Conservation (phyloP, 2,113 vertebrate genomes). For the Elgaria multicarinata region DNA sequence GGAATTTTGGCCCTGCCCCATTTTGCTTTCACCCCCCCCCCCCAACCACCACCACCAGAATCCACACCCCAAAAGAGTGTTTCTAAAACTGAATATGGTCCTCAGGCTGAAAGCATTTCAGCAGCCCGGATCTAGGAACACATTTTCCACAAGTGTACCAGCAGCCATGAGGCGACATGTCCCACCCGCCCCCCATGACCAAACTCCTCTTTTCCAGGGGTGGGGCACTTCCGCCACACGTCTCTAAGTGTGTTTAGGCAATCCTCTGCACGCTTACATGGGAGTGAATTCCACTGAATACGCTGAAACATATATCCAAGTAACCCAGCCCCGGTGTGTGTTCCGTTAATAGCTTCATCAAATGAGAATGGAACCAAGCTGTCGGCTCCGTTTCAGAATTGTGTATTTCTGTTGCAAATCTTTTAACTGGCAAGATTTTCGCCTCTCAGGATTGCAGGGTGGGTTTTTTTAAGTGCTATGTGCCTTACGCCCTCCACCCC, state of each 20-base stretch:
- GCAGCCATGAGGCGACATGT: neutral
- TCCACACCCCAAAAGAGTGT: too few relatives aligned
- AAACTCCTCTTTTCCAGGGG: too few relatives aligned
- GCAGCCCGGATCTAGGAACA: too few relatives aligned
- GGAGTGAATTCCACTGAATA: neutral
- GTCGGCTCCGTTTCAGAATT: neutral
- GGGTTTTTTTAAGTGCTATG: neutral
- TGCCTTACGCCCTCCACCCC: too few relatives aligned
- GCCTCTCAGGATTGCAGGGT: neutral
- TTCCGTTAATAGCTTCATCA: neutral
- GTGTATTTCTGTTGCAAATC: neutral
- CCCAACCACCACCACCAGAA: too few relatives aligned
- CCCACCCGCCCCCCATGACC: too few relatives aligned
- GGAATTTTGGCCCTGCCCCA: too few relatives aligned
- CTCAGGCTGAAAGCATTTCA: too few relatives aligned
- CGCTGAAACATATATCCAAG: neutral
- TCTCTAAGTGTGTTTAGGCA: neutral
- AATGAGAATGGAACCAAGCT: neutral
- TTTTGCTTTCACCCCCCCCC: too few relatives aligned
- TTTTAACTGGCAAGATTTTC: neutral
- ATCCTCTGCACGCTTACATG: neutral
- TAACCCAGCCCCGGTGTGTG: neutral
- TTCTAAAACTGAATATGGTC: too few relatives aligned
- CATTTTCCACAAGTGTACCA: neutral
- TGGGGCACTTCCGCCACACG: neutral